Conservation (phyloP, 2,888 invertebrate genomes). For the Ferdinandea cuprea region DNA sequence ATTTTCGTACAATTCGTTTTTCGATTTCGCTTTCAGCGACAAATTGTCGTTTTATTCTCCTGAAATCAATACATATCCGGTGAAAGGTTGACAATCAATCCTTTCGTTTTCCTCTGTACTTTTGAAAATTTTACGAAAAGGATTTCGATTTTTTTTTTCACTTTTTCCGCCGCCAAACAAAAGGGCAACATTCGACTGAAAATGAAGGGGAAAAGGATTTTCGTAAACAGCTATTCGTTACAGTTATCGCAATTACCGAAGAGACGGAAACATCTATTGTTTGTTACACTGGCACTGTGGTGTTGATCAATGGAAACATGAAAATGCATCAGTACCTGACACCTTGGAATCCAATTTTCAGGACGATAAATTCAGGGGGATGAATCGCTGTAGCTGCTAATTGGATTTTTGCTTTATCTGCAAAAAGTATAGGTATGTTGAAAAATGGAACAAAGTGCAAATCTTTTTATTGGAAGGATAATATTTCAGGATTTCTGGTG, state of each 20-base stretch:
- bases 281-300: neutral
- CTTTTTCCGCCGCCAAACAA: slow-evolving; percentile 53
- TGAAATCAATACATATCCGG: slow-evolving; percentile 68
- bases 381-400: slow-evolving; percentile 28
- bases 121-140: slow-evolving; percentile 30
- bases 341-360: slow-evolving; percentile 68
- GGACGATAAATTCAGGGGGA: slow-evolving; percentile 67
- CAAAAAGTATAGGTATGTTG: slow-evolving; percentile 19
- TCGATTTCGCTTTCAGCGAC: slow-evolving; percentile 46
- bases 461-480: slow-evolving; percentile 40
- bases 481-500: slow-evolving; percentile 50
- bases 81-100: slow-evolving; percentile 71
- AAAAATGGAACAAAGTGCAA: slow-evolving; percentile 17
- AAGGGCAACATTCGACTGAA: slow-evolving; percentile 33
- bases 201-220: slow-evolving; percentile 60
- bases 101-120: slow-evolving; percentile 58
- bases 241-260: slow-evolving; percentile 70
- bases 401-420: slow-evolving; percentile 47
- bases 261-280: slow-evolving; percentile 65
- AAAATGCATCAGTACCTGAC: slow-evolving; percentile 60
- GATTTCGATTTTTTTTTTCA: slow-evolving; percentile 46
- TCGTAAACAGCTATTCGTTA: slow-evolving; percentile 68
- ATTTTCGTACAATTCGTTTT: neutral
- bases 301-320: slow-evolving; percentile 53
- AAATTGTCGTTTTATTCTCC: slow-evolving; percentile 59